Percentiles rank a stretch among this genome's conserved stretches.
Evolutionary conservation across 2,888 invertebrate species (phyloP).

Genomic region (Blastobasis lacticolella): DNA sequence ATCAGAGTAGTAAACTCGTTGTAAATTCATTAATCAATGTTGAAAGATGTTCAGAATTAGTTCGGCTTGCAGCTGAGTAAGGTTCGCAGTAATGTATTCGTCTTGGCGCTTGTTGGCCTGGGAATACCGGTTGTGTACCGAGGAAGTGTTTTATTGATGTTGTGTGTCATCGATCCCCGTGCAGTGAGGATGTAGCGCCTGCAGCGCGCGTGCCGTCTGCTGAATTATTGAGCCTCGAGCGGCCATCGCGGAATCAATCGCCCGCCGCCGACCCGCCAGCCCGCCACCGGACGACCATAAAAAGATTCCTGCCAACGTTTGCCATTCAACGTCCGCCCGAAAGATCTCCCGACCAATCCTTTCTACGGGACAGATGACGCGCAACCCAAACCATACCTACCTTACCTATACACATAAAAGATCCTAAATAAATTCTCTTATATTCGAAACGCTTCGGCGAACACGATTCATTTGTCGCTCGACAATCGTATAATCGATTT

Average conservation of each 20-base stretch:
- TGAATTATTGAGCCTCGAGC: conserved; percentile 44
- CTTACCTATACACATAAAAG: conserved; percentile 1
- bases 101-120: no score
- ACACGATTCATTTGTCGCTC: conserved; percentile 8
- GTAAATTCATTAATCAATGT: no score
- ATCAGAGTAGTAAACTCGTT: no score
- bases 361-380: conserved; percentile 15
- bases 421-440: conserved; percentile 3
- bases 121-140: no score
- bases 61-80: no score
- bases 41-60: no score
- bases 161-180: no score
- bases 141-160: no score
- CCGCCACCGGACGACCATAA: conserved; percentile 22
- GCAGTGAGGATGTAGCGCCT: no score
- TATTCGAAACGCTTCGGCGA: conserved; percentile 18
- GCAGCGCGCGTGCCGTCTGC: conserved; percentile 20
- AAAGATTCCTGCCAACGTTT: conserved; percentile 33
- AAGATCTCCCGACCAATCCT: conserved; percentile 15
- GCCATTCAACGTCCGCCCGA: conserved; percentile 20
- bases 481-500: conserved; percentile 10
- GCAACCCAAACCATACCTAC: not conserved
- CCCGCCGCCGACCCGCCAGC: conserved; percentile 7
- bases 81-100: no score
- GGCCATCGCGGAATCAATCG: conserved; percentile 40